A percentile compares a stretch with the other conserved stretches of the same genome.
phyloP scores from a whole-genome alignment of 2,888 invertebrate species.

The Cryptosula pallasiana region DNA sequence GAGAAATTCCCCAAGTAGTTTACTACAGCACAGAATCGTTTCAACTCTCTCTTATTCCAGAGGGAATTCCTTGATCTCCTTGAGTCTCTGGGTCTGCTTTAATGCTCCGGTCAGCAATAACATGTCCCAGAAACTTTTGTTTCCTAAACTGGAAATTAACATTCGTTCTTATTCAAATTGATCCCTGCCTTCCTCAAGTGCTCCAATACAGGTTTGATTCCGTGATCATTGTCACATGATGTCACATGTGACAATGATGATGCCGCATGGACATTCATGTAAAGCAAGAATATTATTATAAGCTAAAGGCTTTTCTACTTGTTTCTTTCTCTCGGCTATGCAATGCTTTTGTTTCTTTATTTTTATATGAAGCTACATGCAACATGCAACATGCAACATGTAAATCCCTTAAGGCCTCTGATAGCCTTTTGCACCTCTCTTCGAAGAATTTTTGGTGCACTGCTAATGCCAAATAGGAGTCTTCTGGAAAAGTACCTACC shows the following conservation, averaged over 20 bases:
- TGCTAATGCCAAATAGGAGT: neutral
- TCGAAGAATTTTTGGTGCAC: neutral
- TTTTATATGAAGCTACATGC: neutral
- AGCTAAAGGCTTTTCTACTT: too few relatives aligned
- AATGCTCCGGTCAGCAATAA: neutral
- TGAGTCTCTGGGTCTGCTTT: neutral
- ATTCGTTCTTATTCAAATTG: neutral
- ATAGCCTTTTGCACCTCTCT: neutral
- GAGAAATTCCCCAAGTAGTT: neutral
- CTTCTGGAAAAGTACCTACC: neutral
- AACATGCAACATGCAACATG: neutral
- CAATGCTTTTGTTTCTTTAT: neutral
- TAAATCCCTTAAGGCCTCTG: neutral
- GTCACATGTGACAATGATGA: too few relatives aligned
- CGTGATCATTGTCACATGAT: neutral
- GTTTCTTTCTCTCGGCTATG: too few relatives aligned
- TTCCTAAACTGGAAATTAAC: neutral
- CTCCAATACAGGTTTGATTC: neutral
- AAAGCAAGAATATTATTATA: too few relatives aligned
- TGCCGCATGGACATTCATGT: too few relatives aligned
- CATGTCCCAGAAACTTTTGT: neutral
- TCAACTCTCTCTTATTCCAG: neutral
- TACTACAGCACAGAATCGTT: constrained; percentile 21
- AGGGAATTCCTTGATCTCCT: neutral
- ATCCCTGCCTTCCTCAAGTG: neutral